These are phyloP conservation scores for Triops cancriformis DNA, from an alignment of 1,140 invertebrate species.

Conservation along the genomic window DNA sequence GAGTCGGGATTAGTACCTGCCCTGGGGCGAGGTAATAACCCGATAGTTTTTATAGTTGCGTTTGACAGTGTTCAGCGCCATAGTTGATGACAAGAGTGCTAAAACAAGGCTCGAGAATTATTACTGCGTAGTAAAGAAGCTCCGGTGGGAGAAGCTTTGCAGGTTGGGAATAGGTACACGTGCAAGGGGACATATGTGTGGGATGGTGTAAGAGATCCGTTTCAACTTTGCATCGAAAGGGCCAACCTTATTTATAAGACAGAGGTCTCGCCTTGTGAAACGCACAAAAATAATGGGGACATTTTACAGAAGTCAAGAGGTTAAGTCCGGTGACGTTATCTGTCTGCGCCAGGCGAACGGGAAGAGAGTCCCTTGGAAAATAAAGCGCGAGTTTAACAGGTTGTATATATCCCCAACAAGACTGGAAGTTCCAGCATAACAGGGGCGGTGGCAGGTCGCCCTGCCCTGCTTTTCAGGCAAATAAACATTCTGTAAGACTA, in stretches of 20 bases:
- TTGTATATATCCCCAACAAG: neutral
- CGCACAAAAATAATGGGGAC: neutral
- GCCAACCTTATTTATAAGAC: neutral
- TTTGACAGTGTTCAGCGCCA: no score
- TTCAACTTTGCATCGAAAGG: neutral
- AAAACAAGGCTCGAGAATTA: no score
- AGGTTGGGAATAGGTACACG: neutral
- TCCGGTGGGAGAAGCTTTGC: no score
- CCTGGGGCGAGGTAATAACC: no score
- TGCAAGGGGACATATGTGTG: neutral
- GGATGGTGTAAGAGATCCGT: neutral
- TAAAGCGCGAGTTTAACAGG: neutral
- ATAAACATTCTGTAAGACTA: constrained; percentile 1
- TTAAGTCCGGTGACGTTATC: constrained; percentile 9
- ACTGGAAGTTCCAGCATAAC: neutral
- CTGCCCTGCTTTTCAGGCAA: neutral
- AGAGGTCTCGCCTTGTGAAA: constrained; percentile 1
- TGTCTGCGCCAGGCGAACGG: constrained; percentile 1
- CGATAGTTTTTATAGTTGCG: no score
- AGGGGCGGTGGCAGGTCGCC: neutral
- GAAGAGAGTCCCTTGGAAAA: neutral
- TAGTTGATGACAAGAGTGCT: no score
- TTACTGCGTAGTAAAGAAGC: no score
- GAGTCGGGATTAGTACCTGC: no score
- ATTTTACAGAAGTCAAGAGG: neutral